Evolutionary conservation across 2,113 vertebrate genomes (phyloP).

Genomic region (Brachypodius melanocephalos): DNA sequence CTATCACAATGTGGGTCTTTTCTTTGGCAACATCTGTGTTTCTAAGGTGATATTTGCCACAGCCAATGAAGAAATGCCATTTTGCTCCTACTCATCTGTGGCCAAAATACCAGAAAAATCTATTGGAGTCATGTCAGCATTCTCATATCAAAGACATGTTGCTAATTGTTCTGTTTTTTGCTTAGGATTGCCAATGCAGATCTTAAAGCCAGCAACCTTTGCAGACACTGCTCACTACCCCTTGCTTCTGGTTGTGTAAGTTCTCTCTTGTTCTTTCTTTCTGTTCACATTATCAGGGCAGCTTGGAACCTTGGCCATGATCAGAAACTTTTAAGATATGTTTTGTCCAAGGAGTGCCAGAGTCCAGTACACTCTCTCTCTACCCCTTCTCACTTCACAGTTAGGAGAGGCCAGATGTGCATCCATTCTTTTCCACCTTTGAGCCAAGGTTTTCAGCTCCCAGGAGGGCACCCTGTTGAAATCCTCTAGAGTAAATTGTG

Average conservation of each 20-base stretch:
- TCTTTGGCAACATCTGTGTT: slow-evolving; percentile 10
- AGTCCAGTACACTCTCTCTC: rapidly evolving
- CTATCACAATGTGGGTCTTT: not conserved
- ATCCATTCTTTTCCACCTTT: not conserved
- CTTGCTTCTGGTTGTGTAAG: slow-evolving; percentile 90
- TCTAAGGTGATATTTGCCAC: slow-evolving; percentile 12
- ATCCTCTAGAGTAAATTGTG: not conserved
- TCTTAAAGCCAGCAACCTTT: slow-evolving; percentile 92
- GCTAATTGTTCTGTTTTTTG: not conserved
- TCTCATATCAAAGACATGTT: not conserved
- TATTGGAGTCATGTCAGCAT: not conserved
- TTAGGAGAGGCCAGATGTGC: rapidly evolving
- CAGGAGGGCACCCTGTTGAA: not conserved
- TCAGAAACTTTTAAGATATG: not conserved
- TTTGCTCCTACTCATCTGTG: not conserved
- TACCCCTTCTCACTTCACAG: not conserved
- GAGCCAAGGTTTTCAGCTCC: not conserved
- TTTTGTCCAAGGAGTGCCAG: not conserved
- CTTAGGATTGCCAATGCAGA: slow-evolving; percentile 87
- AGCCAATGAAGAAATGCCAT: not conserved
- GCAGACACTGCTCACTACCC: slow-evolving; percentile 84
- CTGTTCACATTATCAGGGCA: not conserved
- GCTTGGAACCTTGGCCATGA: not conserved
- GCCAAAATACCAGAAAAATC: not conserved
- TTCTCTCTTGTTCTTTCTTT: not conserved